phyloP scores from a whole-genome alignment of 2,797 vertebrate species.

The Siniperca undulata region DNA sequence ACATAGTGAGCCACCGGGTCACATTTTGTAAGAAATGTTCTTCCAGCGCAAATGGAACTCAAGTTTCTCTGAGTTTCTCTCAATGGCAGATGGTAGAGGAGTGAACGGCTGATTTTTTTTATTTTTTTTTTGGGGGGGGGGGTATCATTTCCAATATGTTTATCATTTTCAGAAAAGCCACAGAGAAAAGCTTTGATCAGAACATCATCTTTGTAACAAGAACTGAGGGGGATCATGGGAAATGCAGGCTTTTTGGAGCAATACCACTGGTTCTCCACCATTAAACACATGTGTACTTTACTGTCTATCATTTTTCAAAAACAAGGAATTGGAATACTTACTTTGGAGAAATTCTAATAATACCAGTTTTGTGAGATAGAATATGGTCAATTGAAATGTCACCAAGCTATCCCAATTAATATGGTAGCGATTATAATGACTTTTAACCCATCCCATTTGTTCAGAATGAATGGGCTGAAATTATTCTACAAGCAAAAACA shows the following conservation, averaged over 20 bases:
- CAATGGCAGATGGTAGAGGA: slow-evolving; percentile 60
- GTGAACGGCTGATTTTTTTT: slow-evolving; percentile 21
- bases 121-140: background rate
- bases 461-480: background rate
- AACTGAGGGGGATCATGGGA: background rate
- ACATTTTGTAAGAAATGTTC: slow-evolving; percentile 54
- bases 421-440: too few species aligned
- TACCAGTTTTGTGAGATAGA: background rate
- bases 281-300: background rate
- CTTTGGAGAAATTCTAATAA: background rate
- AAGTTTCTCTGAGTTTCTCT: slow-evolving; percentile 66
- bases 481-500: background rate
- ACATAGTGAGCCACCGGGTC: slow-evolving; percentile 53
- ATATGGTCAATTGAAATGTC: background rate
- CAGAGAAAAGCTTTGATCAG: slow-evolving; percentile 23
- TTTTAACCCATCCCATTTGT: background rate
- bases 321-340: too few species aligned
- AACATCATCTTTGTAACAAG: slow-evolving; percentile 1
- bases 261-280: background rate
- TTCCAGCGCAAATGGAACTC: slow-evolving; percentile 53
- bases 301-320: background rate
- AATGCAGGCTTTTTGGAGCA: background rate
- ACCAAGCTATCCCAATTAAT: background rate
- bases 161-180: slow-evolving; percentile 29
- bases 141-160: slow-evolving; percentile 54